These are phyloP conservation scores for Hirundo rustica DNA, from an alignment of 2,797 vertebrate species.

Conservation along the genomic window DNA sequence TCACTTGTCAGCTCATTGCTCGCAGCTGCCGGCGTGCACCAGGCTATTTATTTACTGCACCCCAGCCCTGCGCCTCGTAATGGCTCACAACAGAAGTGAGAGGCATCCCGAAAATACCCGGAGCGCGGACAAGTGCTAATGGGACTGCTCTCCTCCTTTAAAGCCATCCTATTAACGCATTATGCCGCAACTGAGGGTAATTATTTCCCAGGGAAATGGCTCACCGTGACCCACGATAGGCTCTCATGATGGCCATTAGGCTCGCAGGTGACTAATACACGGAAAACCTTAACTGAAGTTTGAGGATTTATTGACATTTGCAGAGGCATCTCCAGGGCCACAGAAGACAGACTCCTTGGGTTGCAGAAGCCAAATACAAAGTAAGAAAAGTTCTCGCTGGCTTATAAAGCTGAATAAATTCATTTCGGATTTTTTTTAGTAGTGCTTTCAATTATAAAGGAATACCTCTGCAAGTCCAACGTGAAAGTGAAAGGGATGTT, in stretches of 20 bases:
- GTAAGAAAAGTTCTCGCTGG: neutral
- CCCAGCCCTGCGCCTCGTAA: neutral
- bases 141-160: slow-evolving; percentile 34
- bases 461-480: neutral
- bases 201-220: slow-evolving; percentile 62
- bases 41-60: slow-evolving; percentile 23
- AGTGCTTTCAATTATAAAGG: neutral
- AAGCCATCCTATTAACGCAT: slow-evolving; percentile 61
- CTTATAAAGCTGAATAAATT: neutral
- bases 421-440: neutral
- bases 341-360: neutral
- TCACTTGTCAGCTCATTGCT: neutral
- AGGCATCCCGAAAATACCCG: slow-evolving; percentile 26
- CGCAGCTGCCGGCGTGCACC: neutral
- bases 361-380: neutral
- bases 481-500: neutral
- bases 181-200: slow-evolving; percentile 54
- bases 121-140: slow-evolving; percentile 48
- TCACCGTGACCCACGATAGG: slow-evolving; percentile 27
- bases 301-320: slow-evolving; percentile 45
- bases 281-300: slow-evolving; percentile 39
- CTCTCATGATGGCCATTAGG: slow-evolving; percentile 51
- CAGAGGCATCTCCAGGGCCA: neutral
- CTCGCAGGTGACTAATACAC: slow-evolving; percentile 40
- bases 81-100: neutral